These are phyloP conservation scores for Periophthalmus modestus DNA, from an alignment of 2,113 vertebrate genomes.

Conservation along the genomic window DNA sequence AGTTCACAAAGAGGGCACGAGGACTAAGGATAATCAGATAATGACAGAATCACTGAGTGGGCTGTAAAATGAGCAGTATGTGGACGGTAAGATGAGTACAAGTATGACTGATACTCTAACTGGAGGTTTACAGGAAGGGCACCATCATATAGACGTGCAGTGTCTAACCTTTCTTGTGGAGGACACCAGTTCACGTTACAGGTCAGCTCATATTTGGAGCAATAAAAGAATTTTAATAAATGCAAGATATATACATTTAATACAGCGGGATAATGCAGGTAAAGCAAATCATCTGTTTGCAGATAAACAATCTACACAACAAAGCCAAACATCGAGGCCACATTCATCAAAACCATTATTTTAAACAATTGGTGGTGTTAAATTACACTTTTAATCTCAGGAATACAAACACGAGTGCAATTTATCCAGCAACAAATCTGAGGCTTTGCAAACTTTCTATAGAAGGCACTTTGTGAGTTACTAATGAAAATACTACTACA, in stretches of 20 bases:
- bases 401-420: not conserved
- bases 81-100: constrained; percentile 64
- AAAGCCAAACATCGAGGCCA: not conserved
- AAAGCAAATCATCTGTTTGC: too few species aligned
- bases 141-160: too few species aligned
- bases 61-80: constrained; percentile 66
- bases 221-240: not conserved
- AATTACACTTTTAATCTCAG: not conserved
- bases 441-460: not conserved
- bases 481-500: too few species aligned
- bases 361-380: not conserved
- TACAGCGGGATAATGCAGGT: too few species aligned
- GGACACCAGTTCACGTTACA: too few species aligned
- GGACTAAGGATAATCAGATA: constrained; percentile 59
- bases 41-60: constrained; percentile 53
- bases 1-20: constrained; percentile 17
- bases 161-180: too few species aligned
- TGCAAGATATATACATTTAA: not conserved
- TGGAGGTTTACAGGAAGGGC: constrained; percentile 18
- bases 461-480: not conserved
- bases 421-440: not conserved
- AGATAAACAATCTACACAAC: too few species aligned
- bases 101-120: constrained; percentile 35
- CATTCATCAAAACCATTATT: not conserved
- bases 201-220: too few species aligned